Conservation (phyloP, 23 tunicate species). For the Clavelina lepadiformis region DNA sequence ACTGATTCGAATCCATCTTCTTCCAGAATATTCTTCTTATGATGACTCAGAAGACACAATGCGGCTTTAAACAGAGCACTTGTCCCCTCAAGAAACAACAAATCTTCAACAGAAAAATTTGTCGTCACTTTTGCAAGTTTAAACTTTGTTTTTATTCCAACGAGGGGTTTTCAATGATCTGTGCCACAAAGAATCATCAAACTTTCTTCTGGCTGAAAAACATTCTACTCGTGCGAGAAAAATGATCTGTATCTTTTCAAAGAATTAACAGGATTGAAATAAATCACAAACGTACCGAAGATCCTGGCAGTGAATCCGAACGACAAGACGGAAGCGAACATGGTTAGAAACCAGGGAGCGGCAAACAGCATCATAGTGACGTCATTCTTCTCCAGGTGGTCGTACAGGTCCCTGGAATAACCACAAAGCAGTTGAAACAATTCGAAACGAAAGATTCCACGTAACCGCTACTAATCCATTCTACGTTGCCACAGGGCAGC, state of each 20-base stretch:
- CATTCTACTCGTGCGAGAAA: no score
- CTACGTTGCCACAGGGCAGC: no score
- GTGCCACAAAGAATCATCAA: background rate
- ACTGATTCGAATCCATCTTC: conserved; percentile 74
- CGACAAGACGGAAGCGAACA: conserved; percentile 85
- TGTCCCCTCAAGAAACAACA: conserved; percentile 71
- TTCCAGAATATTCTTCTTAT: conserved; percentile 46
- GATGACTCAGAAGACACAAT: conserved; percentile 41
- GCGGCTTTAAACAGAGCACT: conserved; percentile 81
- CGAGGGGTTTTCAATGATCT: background rate
- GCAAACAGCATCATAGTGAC: conserved; percentile 73
- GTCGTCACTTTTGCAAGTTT: no score
- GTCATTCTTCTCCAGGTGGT: conserved; percentile 58
- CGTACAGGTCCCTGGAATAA: conserved; percentile 39
- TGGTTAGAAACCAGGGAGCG: conserved; percentile 93
- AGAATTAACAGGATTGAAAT: no score
- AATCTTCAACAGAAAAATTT: conserved; percentile 24
- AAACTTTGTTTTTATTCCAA: background rate
- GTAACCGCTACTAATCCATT: no score
- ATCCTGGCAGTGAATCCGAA: conserved; percentile 74
- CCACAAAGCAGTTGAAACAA: background rate
- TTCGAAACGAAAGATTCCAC: no score
- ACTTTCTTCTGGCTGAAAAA: background rate
- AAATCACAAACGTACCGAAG: conserved; percentile 46
- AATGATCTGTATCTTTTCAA: no score